Conservation (phyloP, 2,113 vertebrate genomes). For the Saccopteryx bilineata region DNA sequence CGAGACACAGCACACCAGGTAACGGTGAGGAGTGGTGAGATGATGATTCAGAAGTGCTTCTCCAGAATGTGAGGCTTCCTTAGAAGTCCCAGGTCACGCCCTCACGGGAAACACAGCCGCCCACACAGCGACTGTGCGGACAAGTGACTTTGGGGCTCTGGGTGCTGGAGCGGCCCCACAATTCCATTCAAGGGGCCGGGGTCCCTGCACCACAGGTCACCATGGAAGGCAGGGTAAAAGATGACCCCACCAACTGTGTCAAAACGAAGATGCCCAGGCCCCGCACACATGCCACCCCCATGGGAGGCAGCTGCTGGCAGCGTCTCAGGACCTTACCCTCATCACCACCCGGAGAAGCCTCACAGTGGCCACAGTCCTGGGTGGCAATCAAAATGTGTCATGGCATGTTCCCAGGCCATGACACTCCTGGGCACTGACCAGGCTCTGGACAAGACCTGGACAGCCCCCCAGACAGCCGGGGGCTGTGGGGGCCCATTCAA, state of each 20-base stretch:
- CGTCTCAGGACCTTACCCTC: too few relatives aligned
- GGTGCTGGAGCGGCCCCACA: neutral
- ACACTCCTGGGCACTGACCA: neutral
- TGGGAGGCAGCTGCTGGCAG: rapidly evolving
- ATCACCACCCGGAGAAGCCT: too few relatives aligned
- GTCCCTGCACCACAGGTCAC: slow-evolving; percentile 87
- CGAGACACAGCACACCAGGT: slow-evolving; percentile 51
- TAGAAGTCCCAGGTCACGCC: slow-evolving; percentile 61
- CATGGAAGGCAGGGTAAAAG: slow-evolving; percentile 96
- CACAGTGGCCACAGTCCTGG: rapidly evolving
- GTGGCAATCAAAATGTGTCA: neutral
- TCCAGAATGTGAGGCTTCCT: slow-evolving; percentile 76
- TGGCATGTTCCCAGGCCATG: rapidly evolving
- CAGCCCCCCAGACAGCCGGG: neutral
- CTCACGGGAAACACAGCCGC: neutral
- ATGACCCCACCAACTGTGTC: slow-evolving; percentile 92
- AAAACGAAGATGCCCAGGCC: rapidly evolving
- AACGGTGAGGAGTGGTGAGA: slow-evolving; percentile 61
- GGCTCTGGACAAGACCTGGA: neutral
- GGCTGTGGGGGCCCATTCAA: rapidly evolving
- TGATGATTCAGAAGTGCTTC: slow-evolving; percentile 67
- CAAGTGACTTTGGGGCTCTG: slow-evolving; percentile 17
- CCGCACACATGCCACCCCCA: rapidly evolving
- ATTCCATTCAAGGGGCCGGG: slow-evolving; percentile 44
- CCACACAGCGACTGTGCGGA: slow-evolving; percentile 52